phyloP scores from a whole-genome alignment of 1,140 invertebrate genomes.

The Scaptomyza hsui region DNA sequence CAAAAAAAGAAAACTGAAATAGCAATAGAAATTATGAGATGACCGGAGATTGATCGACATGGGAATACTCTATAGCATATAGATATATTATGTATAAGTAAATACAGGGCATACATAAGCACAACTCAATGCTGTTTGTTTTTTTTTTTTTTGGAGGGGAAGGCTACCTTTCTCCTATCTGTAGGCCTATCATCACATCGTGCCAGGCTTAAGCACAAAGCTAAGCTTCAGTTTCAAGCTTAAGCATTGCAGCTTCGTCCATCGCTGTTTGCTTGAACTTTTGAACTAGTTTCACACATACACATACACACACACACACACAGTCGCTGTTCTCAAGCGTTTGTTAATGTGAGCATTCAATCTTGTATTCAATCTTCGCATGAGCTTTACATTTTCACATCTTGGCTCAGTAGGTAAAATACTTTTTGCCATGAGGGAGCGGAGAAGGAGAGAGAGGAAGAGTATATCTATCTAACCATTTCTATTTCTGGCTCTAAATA shows the following conservation, averaged over 20 bases:
- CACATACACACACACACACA: background rate
- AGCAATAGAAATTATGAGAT: background rate
- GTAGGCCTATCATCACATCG: conserved; percentile 16
- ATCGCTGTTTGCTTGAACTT: conserved; percentile 69
- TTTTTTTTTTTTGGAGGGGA: background rate
- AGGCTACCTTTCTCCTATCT: conserved; percentile 69
- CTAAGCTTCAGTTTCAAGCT: conserved; percentile 8
- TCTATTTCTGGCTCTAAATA: conserved; percentile 2
- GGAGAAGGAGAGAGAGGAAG: background rate
- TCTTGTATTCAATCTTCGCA: conserved; percentile 49
- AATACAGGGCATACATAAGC: conserved; percentile 7
- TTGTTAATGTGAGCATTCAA: conserved; percentile 19
- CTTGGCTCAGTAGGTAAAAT: conserved; percentile 8
- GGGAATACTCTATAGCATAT: background rate
- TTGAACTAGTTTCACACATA: conserved; percentile 72
- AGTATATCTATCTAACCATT: conserved; percentile 25
- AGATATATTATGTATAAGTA: too few relatives aligned
- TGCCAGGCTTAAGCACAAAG: conserved; percentile 34
- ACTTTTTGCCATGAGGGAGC: too few relatives aligned
- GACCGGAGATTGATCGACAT: background rate
- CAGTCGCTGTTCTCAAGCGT: conserved; percentile 3
- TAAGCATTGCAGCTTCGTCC: conserved; percentile 19
- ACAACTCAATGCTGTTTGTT: background rate
- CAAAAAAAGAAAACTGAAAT: conserved; percentile 1
- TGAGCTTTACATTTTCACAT: conserved; percentile 52